A percentile compares a stretch with the other conserved stretches of the same genome.
Conservation (phyloP, 2,888 invertebrate genomes). For the Polydrusus tereticollis region DNA sequence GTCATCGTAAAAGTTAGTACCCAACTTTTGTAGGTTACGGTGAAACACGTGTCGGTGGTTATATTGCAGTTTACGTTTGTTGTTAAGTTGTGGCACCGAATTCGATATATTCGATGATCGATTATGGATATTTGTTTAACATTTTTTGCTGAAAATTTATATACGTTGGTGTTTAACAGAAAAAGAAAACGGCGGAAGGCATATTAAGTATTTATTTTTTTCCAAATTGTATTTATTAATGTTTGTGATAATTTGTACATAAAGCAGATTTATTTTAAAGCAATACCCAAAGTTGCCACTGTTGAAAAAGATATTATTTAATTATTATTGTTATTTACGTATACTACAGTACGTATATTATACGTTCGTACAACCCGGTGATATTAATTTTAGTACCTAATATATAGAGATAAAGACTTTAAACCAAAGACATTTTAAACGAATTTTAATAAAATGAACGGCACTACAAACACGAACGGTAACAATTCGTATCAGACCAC, state of each 20-base stretch:
- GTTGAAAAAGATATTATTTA: neutral
- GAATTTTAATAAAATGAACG: conserved; percentile 39
- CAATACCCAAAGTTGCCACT: no score
- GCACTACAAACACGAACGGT: conserved; percentile 34
- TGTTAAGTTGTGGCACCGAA: conserved; percentile 1
- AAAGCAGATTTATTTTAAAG: neutral
- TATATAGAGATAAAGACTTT: conserved; percentile 34
- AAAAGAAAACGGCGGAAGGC: conserved; percentile 45
- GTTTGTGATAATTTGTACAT: neutral
- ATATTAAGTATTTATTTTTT: neutral
- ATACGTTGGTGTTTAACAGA: conserved; percentile 29
- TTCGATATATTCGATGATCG: conserved; percentile 22
- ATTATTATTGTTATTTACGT: conserved; percentile 21
- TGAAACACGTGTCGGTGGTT: conserved; percentile 4
- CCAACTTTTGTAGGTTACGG: neutral
- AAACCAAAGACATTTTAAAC: conserved; percentile 9
- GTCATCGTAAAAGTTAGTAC: conserved; percentile 22
- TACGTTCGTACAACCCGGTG: no score
- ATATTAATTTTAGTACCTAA: conserved; percentile 27
- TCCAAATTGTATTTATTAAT: neutral
- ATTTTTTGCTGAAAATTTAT: conserved; percentile 33
- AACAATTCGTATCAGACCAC: conserved; percentile 33
- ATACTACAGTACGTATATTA: conserved; percentile 3
- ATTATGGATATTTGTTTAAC: conserved; percentile 45
- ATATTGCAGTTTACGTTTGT: neutral